Base-by-base conservation (phyloP, 2,113 vertebrate species). In the Henicopernis longicauda region DNA sequence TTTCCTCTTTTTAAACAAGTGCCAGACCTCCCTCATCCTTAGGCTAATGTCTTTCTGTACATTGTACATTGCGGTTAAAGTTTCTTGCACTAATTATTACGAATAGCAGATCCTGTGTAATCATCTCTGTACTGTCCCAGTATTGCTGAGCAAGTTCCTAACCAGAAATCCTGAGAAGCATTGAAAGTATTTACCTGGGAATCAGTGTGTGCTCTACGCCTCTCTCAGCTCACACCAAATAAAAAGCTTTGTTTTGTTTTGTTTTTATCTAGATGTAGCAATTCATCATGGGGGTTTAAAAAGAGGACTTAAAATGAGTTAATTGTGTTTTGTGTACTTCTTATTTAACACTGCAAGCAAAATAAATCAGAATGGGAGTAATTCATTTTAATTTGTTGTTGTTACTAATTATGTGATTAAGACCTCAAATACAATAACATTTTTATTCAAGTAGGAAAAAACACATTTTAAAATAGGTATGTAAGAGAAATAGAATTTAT, bases 291-390 rank as follows among this genome's bases (percentile, higher is more conserved):
- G 78, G 54, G 62, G 67, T 85, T 93, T 92, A 96, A 69, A 77
- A 45, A 80, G 31, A 90, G 45, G 66, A 61, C 54, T 95, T 95
- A 69, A 74, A 95, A 86, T 78, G 13, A 66, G 44, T 86, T 80
- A 71, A 49, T 61, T 87, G 42, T 89, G 73, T 50, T 82, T 87
- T 90, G 52, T 61, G 16, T 87, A 23, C 26, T 62, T 93, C 63
- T 73, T 84, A 45, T 52, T 93, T 90, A 90, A 67, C 44, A 69
- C 25, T 61, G 54, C 16, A 86, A 86, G 57, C 55, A 90, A 91
- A 93, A 70, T 82, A 72, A 84, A 94, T 91, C 36, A 85, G 70
- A 97, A 89, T 26, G 31, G 61, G 59, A 69, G 86, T 94, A 26
- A 67, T 87, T 65, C 6, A 45, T 81, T 86, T 83, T 87, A 78